Evolutionary conservation across 2,113 vertebrate species (phyloP).

Genomic region (Oriolus oriolus): DNA sequence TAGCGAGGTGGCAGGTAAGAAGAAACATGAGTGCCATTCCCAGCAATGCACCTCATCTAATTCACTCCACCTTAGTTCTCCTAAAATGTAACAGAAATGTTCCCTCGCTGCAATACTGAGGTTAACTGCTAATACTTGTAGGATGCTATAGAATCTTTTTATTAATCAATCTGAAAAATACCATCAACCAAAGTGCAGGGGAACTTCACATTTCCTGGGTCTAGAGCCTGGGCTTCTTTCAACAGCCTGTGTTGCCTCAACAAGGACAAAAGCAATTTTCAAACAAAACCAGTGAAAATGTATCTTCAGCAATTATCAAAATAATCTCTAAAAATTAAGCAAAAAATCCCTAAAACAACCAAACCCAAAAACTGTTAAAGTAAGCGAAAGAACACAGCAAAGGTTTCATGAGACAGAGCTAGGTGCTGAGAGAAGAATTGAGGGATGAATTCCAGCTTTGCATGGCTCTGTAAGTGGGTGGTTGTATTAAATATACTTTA

Average conservation of each 20-base stretch:
- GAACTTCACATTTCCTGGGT: neutral
- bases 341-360: too few species aligned
- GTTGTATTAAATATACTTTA: constrained; percentile 13
- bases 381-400: neutral
- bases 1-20: neutral
- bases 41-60: neutral
- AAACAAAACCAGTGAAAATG: neutral
- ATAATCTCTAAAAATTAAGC: neutral
- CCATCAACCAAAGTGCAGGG: fast-evolving
- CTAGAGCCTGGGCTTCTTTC: neutral
- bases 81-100: neutral
- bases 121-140: neutral
- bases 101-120: neutral
- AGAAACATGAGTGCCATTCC: neutral
- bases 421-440: neutral
- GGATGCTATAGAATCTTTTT: neutral
- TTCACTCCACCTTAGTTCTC: neutral
- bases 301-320: neutral
- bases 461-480: neutral
- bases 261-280: neutral
- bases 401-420: neutral
- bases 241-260: neutral
- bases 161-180: neutral
- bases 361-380: neutral
- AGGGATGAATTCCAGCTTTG: neutral